These are phyloP conservation scores for Nilaparvata lugens DNA, from an alignment of 1,140 invertebrate species.

Conservation along the genomic window DNA sequence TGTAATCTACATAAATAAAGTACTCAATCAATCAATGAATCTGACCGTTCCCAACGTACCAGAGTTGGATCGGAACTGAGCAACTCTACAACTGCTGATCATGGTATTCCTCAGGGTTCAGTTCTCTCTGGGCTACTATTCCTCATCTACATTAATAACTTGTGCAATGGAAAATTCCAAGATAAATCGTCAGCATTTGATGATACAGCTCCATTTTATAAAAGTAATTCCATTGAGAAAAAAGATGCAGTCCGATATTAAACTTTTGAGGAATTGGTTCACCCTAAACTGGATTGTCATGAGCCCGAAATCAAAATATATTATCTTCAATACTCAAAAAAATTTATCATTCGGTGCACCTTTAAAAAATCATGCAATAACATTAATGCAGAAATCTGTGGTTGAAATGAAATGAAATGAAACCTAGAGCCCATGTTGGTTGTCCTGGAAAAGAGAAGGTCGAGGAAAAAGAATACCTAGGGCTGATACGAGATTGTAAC, in stretches of 20 bases:
- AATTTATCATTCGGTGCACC: no score
- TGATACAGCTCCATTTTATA: neutral
- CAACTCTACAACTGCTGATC: neutral
- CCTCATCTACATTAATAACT: neutral
- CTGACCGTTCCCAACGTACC: constrained; percentile 9
- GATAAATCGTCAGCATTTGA: neutral
- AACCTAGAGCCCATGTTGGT: no score
- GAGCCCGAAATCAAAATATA: neutral
- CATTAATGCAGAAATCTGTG: neutral
- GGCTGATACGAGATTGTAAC: neutral
- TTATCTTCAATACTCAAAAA: no score
- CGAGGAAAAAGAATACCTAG: neutral
- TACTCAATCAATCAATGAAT: no score
- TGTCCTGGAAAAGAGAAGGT: neutral
- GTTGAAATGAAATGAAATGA: no score
- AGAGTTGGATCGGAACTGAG: neutral
- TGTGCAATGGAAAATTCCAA: neutral
- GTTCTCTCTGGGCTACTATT: neutral
- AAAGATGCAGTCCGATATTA: neutral
- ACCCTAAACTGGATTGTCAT: neutral
- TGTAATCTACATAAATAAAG: no score
- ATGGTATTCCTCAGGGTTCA: neutral
- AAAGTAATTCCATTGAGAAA: neutral
- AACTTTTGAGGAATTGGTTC: neutral
- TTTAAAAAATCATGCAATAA: no score